A percentile compares a stretch with the other conserved stretches of the same genome.
phyloP scores from a whole-genome alignment of 2,113 vertebrate genomes.

The Salvelinus alpinus region DNA sequence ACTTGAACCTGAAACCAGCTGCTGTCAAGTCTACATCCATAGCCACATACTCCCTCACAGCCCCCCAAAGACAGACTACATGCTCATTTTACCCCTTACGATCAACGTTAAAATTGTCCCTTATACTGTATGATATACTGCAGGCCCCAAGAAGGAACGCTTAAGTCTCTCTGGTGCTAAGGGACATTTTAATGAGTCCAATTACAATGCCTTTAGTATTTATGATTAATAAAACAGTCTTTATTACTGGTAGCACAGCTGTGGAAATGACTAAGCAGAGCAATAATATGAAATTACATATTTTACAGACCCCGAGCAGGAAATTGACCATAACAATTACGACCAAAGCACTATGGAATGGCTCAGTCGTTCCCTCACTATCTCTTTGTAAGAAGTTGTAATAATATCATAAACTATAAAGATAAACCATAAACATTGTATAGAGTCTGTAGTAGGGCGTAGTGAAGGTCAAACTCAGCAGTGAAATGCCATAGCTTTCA shows the following conservation, averaged over 20 bases:
- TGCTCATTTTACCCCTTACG: constrained; percentile 67
- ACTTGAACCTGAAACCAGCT: not conserved
- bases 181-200: constrained; percentile 60
- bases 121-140: constrained; percentile 26
- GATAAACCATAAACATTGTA: constrained; percentile 25
- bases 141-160: constrained; percentile 30
- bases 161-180: constrained; percentile 50
- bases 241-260: constrained; percentile 57
- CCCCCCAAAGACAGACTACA: constrained; percentile 57
- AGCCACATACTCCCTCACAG: constrained; percentile 9
- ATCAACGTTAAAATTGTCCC: constrained; percentile 54
- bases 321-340: constrained; percentile 50
- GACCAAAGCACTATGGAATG: constrained; percentile 40
- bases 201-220: constrained; percentile 58
- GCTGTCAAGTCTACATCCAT: constrained; percentile 59
- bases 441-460: constrained; percentile 4
- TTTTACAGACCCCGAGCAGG: constrained; percentile 49
- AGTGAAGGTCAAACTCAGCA: constrained; percentile 15
- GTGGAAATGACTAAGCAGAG: constrained; percentile 51
- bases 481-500: not conserved
- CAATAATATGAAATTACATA: constrained; percentile 57
- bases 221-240: constrained; percentile 56
- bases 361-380: constrained; percentile 21
- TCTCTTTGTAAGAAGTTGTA: constrained; percentile 21
- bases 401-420: constrained; percentile 34